Percentiles rank a stretch among this genome's conserved stretches.
phyloP scores from a whole-genome alignment of 2,113 vertebrate genomes.

The Agapornis roseicollis region DNA sequence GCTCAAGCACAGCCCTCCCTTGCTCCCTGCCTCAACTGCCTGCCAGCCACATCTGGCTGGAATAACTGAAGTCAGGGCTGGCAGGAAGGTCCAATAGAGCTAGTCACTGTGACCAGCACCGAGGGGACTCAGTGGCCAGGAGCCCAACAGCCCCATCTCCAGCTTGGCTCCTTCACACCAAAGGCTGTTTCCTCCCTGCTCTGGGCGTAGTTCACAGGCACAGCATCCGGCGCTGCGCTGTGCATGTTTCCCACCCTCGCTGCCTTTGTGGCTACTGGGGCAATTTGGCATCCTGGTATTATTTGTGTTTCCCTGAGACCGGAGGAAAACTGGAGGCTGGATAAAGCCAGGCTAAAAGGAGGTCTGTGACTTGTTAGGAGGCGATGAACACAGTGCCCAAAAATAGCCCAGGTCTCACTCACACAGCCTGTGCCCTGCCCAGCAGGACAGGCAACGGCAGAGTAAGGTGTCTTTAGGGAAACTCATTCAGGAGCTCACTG shows the following conservation, averaged over 20 bases:
- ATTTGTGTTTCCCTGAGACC: conserved; percentile 45
- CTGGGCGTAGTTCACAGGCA: neutral
- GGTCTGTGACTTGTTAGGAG: conserved; percentile 51
- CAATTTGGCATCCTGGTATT: conserved; percentile 58
- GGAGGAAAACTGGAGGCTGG: conserved; percentile 17
- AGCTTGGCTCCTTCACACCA: neutral
- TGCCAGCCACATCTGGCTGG: neutral
- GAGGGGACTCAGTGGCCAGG: neutral
- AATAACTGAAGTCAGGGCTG: neutral
- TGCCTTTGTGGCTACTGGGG: conserved; percentile 46
- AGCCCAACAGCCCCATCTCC: neutral
- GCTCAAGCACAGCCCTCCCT: conserved; percentile 7
- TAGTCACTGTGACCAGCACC: neutral
- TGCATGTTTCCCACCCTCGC: neutral
- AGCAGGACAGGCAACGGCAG: conserved; percentile 11
- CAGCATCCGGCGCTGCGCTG: neutral
- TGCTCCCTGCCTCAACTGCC: neutral
- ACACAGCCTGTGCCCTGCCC: conserved; percentile 30
- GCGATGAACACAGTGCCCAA: neutral
- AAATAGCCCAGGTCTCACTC: conserved; percentile 39
- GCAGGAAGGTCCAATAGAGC: rapidly evolving
- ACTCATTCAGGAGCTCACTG: neutral
- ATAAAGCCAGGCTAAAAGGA: conserved; percentile 33
- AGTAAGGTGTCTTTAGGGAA: neutral
- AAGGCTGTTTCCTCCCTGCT: neutral